These are phyloP conservation scores for Lasius platythorax DNA, from an alignment of 2,888 invertebrate genomes.

Conservation along the genomic window DNA sequence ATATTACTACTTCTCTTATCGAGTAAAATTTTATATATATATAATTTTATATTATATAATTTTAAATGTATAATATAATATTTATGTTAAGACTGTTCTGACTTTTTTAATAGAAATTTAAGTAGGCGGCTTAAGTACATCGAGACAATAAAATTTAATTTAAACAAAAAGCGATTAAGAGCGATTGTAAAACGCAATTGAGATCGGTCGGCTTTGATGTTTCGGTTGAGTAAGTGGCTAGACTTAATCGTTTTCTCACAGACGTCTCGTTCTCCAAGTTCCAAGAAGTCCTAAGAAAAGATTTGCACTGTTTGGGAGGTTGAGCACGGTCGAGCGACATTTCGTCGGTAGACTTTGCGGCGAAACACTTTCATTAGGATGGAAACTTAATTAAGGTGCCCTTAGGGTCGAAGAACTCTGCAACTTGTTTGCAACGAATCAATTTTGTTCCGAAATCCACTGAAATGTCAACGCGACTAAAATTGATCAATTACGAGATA, in stretches of 20 bases:
- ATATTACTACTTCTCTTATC: background rate
- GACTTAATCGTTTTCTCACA: conserved; percentile 68
- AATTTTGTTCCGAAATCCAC: conserved; percentile 17
- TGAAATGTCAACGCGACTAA: conserved; percentile 20
- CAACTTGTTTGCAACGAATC: conserved; percentile 53
- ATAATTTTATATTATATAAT: background rate
- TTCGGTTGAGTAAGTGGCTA: conserved; percentile 43
- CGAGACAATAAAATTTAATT: conserved; percentile 1
- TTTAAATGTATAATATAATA: background rate
- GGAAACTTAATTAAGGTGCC: conserved; percentile 74
- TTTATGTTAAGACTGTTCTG: background rate
- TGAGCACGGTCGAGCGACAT: conserved; percentile 21
- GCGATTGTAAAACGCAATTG: background rate
- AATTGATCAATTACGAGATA: conserved; percentile 8
- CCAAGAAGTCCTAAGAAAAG: conserved; percentile 51
- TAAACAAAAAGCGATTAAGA: conserved; percentile 29
- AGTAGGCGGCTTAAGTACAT: background rate
- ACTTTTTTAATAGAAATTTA: background rate
- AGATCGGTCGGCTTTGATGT: conserved; percentile 53
- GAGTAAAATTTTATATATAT: too few relatives aligned
- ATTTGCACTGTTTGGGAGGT: conserved; percentile 58
- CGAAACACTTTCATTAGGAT: conserved; percentile 72
- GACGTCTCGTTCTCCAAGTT: conserved; percentile 61
- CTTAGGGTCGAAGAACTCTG: conserved; percentile 49
- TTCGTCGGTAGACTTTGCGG: conserved; percentile 42